These are phyloP conservation scores for Pogona vitticeps DNA, from an alignment of 2,113 vertebrate species.

Conservation along the genomic window DNA sequence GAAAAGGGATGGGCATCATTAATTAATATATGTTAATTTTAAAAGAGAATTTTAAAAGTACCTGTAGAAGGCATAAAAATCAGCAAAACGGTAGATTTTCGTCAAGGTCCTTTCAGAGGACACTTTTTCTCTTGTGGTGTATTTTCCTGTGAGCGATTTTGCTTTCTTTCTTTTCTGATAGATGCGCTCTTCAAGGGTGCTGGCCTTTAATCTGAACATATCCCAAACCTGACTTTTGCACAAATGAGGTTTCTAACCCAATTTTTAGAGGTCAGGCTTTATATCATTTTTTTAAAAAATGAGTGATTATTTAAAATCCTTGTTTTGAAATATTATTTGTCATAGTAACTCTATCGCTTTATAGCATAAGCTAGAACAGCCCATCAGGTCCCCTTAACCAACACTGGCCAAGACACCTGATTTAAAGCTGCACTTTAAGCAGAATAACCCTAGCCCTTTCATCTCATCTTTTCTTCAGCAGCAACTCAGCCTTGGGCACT, in stretches of 20 bases:
- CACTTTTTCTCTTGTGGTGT: neutral
- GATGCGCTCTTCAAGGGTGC: neutral
- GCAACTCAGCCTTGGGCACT: slow-evolving; percentile 12
- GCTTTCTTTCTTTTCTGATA: neutral
- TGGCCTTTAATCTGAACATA: neutral
- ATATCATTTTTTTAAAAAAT: neutral
- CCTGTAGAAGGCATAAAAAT: neutral
- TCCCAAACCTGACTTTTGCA: neutral
- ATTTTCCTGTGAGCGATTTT: neutral
- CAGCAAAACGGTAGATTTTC: neutral
- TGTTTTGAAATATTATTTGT: slow-evolving; percentile 11
- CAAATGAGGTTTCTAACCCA: neutral
- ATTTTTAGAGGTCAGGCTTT: neutral
- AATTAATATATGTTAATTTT: too few relatives aligned
- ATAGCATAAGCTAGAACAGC: neutral
- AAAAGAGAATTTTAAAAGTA: neutral
- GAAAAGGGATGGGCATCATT: too few relatives aligned
- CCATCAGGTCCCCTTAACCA: neutral
- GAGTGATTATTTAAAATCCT: slow-evolving; percentile 14
- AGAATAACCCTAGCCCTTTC: neutral
- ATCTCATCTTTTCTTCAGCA: slow-evolving; percentile 6
- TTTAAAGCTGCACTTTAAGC: neutral
- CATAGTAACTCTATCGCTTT: neutral
- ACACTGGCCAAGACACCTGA: neutral
- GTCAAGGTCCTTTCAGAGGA: neutral